phyloP scores from a whole-genome alignment of 2,888 invertebrate genomes.

The Thymelicus sylvestris region DNA sequence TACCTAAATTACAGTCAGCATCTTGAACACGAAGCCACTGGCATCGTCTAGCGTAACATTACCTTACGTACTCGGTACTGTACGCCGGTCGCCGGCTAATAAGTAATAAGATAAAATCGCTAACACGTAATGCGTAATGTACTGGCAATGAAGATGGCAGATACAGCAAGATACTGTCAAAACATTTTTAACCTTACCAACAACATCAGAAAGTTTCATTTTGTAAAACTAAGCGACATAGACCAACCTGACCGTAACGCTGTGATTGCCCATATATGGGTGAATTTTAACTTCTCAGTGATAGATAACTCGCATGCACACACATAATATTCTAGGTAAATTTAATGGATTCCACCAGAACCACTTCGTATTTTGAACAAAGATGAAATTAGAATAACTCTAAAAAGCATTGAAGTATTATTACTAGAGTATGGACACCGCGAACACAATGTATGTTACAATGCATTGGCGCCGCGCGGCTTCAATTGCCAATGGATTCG shows the following conservation, averaged over 20 bases:
- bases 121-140: constrained; percentile 38
- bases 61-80: neutral
- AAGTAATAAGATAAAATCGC: constrained; percentile 40
- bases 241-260: constrained; percentile 21
- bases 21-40: neutral
- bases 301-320: neutral
- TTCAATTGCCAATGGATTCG: too few species aligned
- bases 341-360: too few species aligned
- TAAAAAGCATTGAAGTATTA: too few species aligned
- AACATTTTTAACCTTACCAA: neutral
- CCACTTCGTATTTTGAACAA: too few species aligned
- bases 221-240: neutral
- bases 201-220: neutral
- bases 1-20: constrained; percentile 14
- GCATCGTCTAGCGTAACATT: constrained; percentile 6
- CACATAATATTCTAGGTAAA: too few species aligned
- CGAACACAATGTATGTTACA: too few species aligned
- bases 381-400: too few species aligned
- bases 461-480: too few species aligned
- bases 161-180: neutral
- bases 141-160: constrained; percentile 24
- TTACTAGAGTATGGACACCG: too few species aligned
- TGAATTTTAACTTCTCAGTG: constrained; percentile 15
- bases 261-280: constrained; percentile 15
- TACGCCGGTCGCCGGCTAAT: constrained; percentile 1